Percentiles rank a stretch among this genome's conserved stretches.
Evolutionary conservation across 2,113 vertebrate genomes (phyloP).

Genomic region (Crotophaga sulcirostris): DNA sequence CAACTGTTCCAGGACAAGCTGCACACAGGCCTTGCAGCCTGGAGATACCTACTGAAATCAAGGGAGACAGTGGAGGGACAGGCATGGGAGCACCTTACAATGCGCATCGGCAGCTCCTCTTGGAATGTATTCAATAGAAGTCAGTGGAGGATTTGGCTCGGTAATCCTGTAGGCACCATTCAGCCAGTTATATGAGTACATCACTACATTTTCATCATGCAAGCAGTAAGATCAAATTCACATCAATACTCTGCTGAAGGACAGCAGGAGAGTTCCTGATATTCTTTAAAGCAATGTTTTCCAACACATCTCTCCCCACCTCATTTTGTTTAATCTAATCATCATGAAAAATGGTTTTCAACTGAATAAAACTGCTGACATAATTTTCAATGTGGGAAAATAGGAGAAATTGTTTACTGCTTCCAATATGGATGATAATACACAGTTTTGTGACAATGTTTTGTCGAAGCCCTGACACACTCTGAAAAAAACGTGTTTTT

Average conservation of each 20-base stretch:
- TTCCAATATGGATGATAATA: constrained; percentile 48
- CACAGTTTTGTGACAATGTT: not conserved
- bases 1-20: too few relatives aligned
- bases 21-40: accelerated
- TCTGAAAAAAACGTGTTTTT: not conserved
- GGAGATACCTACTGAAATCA: not conserved
- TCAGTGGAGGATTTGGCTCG: not conserved
- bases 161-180: not conserved
- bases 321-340: constrained; percentile 42
- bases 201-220: not conserved
- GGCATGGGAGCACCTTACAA: not conserved
- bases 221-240: not conserved
- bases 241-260: not conserved
- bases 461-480: not conserved
- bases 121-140: not conserved
- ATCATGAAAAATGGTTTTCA: constrained; percentile 48
- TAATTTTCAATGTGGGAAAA: not conserved
- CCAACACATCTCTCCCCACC: not conserved
- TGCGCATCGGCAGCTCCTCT: not conserved
- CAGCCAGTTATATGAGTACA: not conserved
- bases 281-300: constrained; percentile 35
- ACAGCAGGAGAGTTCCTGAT: not conserved
- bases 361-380: constrained; percentile 46
- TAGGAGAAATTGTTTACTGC: constrained; percentile 8
- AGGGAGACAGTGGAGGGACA: not conserved